Base-by-base conservation (phyloP, 2,113 vertebrate species). In the Macroglossus sobrinus region DNA sequence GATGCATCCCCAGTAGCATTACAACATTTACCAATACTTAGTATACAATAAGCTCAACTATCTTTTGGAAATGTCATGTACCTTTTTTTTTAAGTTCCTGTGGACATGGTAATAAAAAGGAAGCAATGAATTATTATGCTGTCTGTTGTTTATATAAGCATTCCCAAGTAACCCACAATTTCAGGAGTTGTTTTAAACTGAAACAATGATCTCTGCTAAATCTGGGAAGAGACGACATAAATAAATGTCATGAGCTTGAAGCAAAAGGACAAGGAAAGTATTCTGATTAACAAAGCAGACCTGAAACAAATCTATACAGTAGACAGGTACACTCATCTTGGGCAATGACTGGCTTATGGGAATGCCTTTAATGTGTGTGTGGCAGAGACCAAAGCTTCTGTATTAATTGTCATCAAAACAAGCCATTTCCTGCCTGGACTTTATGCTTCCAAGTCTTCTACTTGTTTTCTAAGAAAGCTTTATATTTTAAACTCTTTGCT, bases 171-270 rank as follows among this genome's bases (percentile, higher is more conserved):
- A 78, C n/a, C 53, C 71, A 19, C 63, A 87, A 63, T 40, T 40
- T 38, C 63, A 93, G 19, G 47, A 50, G 18, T 28, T 87, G 50
- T 35, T 95, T 81, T 75, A 71, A 69, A 53, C 2, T 1, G 24
- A 89, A 82, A 85, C 68, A 93, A 38, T 84, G n/a, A 43, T 35
- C 6, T 93, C 91, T 55, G 53, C 61, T 59, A 75, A 75, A 84
- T 75, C 63, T 84, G 71, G 57, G 76, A 92, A 90, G 87, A 53
- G 55, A 63, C 11, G 30, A 71, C n/a, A 47, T 24, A 22, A 72
- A 81, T 40, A 87, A 57, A 89, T 33, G 33, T 50, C 55, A 43
- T 5, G 40, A 80, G 40, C 38, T 45, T 40, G 30, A 86, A 92
- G 30, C 22, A 43, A 55, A 69, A 22, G 3, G 61, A 71, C 30